phyloP scores from a whole-genome alignment of 2,113 vertebrate genomes.

The Puntigrus tetrazona region DNA sequence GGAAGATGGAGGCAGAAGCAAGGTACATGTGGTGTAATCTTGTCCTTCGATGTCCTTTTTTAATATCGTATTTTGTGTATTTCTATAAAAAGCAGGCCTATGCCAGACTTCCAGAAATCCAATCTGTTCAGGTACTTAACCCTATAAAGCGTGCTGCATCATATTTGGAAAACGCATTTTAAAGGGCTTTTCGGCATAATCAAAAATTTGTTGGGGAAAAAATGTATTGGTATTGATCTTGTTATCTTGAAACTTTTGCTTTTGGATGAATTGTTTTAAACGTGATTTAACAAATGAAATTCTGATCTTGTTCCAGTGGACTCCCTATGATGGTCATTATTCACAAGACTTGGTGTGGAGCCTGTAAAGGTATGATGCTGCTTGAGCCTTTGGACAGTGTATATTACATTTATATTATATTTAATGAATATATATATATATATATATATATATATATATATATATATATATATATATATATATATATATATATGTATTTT shows the following conservation, averaged over 20 bases:
- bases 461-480: too few species aligned
- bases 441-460: too few species aligned
- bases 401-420: too few species aligned
- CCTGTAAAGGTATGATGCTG: conserved; percentile 88
- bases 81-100: not conserved
- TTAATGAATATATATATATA: too few species aligned
- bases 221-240: too few species aligned
- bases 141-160: too few species aligned
- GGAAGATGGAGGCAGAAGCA: conserved; percentile 91
- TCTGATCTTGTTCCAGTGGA: conserved; percentile 74
- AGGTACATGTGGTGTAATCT: conserved; percentile 75
- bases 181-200: not conserved
- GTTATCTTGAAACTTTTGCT: not conserved
- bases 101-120: not conserved
- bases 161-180: not conserved
- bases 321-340: conserved; percentile 95
- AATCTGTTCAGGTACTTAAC: not conserved
- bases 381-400: not conserved
- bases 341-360: conserved; percentile 98
- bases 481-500: not conserved
- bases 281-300: not conserved
- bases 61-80: not conserved
- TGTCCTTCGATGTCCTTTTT: not conserved
- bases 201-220: too few species aligned
- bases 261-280: not conserved